Evolutionary conservation across 1,140 invertebrate genomes (phyloP).

Genomic region (Brachionus sp.): DNA sequence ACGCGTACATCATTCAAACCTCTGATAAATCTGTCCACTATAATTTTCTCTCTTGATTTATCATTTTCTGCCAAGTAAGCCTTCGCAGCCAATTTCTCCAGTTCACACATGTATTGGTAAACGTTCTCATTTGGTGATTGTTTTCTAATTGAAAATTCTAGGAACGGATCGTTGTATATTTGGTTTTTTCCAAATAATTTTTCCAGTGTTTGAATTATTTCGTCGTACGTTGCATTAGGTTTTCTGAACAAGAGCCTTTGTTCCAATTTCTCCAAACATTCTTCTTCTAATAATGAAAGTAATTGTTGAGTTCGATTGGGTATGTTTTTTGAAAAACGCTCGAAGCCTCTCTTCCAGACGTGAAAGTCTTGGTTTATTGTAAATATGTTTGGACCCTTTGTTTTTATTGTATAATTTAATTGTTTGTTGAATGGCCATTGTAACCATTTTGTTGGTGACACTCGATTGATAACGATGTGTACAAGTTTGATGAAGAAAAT

Average conservation of each 20-base stretch:
- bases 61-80: not conserved
- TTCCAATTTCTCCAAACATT: not conserved
- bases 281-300: not conserved
- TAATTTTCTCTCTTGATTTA: not conserved
- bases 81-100: not conserved
- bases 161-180: not conserved
- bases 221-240: not conserved
- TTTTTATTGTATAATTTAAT: not conserved
- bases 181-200: not conserved
- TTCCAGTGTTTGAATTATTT: not conserved
- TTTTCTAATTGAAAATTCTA: not conserved
- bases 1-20: not conserved
- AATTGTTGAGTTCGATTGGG: not conserved
- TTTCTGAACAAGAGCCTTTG: not conserved
- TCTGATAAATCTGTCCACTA: not conserved
- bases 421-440: not conserved
- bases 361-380: not conserved
- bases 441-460: not conserved
- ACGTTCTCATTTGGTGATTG: not conserved
- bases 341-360: not conserved
- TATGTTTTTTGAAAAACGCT: not conserved
- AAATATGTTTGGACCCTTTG: not conserved
- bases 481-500: not conserved
- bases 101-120: not conserved
- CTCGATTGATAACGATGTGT: not conserved